Percentiles rank a stretch among this genome's conserved stretches.
phyloP scores from a whole-genome alignment of 2,113 vertebrate genomes.

The Campylomormyrus numenius region DNA sequence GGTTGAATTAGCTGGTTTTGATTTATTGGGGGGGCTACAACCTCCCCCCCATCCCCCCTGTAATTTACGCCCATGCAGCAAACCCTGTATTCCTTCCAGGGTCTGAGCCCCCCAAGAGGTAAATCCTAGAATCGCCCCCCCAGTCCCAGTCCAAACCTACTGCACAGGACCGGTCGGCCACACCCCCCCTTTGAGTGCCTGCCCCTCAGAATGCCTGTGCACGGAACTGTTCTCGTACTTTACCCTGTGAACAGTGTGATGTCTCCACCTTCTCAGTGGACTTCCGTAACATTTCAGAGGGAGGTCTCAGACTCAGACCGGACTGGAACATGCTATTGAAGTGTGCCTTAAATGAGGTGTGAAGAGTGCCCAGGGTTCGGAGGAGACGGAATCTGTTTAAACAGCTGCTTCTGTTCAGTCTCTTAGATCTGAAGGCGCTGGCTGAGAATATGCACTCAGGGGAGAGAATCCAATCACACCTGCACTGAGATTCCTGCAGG shows the following conservation, averaged over 20 bases:
- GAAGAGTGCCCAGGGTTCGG: neutral
- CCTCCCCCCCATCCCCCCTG: no score
- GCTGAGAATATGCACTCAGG: neutral
- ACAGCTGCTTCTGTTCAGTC: neutral
- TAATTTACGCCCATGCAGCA: no score
- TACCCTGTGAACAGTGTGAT: neutral
- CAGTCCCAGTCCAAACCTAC: neutral
- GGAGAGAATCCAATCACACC: neutral
- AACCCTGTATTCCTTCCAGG: no score
- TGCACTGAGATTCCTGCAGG: neutral
- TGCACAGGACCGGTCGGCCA: neutral
- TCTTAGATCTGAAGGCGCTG: neutral
- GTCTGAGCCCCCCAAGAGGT: no score
- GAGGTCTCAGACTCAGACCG: neutral
- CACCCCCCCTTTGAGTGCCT: neutral
- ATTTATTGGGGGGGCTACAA: no score
- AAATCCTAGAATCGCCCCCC: no score
- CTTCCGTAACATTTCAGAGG: neutral
- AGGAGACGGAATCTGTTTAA: neutral
- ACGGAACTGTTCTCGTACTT: neutral
- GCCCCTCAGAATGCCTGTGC: neutral
- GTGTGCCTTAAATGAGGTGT: neutral
- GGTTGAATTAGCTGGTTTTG: no score
- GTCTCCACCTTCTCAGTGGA: neutral
- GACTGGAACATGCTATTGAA: neutral